A percentile compares a stretch with the other conserved stretches of the same genome.
phyloP scores from a whole-genome alignment of 2,113 vertebrate genomes.

The Lycocorax pyrrhopterus region DNA sequence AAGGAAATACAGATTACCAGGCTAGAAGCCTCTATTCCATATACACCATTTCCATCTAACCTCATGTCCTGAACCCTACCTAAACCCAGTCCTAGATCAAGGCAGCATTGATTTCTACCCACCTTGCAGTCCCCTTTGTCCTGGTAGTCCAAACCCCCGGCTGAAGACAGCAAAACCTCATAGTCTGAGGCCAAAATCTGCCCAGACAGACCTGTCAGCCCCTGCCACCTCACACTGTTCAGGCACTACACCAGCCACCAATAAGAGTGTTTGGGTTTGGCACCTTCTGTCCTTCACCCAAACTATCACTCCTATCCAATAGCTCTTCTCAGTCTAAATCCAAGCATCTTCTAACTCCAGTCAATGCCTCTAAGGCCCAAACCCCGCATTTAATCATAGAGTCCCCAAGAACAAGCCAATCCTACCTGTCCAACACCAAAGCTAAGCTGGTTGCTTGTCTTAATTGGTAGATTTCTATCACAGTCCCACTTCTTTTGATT shows the following conservation, averaged over 20 bases:
- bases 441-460: background rate
- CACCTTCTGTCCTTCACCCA: background rate
- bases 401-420: background rate
- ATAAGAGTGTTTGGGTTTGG: fast-evolving
- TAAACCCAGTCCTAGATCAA: background rate
- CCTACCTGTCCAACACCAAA: background rate
- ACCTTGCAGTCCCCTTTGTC: background rate
- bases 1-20: background rate
- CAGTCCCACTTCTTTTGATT: background rate
- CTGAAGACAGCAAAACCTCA: background rate
- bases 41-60: background rate
- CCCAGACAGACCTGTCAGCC: background rate
- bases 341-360: background rate
- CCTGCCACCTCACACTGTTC: background rate
- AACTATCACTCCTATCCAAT: background rate
- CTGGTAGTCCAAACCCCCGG: background rate
- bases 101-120: background rate
- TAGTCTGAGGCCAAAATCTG: background rate
- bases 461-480: background rate
- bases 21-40: background rate
- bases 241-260: background rate
- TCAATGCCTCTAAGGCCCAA: background rate
- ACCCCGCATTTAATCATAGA: fast-evolving
- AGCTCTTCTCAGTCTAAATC: background rate
- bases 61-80: background rate